A percentile compares a stretch with the other conserved stretches of the same genome.
Conservation (phyloP, 37 sponge, comb jelly and placozoan genomes). For the Tethya wilhelma region DNA sequence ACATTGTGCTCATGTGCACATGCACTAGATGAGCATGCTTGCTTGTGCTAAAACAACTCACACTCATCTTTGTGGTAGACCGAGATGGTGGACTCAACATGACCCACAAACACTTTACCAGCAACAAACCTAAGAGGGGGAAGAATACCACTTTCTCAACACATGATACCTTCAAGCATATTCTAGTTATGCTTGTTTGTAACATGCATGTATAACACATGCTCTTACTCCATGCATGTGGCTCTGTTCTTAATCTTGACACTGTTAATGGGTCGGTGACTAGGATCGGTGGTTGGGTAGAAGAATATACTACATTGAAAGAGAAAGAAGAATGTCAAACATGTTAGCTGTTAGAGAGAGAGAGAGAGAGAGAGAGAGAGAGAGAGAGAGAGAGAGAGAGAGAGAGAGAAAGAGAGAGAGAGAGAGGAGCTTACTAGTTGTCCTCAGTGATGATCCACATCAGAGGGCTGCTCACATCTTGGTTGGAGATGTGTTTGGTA, state of each 20-base stretch:
- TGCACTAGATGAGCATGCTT: too few relatives aligned
- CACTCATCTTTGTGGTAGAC: conserved; percentile 50
- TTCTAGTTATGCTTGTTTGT: too few relatives aligned
- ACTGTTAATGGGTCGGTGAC: conserved; percentile 45
- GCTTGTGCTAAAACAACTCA: conserved; percentile 20
- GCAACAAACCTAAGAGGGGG: background rate
- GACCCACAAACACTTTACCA: conserved; percentile 32
- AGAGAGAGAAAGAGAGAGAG: background rate
- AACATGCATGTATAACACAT: too few relatives aligned
- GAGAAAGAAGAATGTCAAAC: too few relatives aligned
- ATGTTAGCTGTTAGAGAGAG: too few relatives aligned
- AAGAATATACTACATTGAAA: conserved; percentile 20
- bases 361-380: background rate
- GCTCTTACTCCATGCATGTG: conserved; percentile 41
- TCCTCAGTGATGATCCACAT: conserved; percentile 58
- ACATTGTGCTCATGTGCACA: too few relatives aligned
- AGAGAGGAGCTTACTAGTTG: conserved; percentile 17
- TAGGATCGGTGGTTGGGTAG: conserved; percentile 57
- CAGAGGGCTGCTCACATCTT: conserved; percentile 8
- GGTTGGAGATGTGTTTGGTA: too few relatives aligned
- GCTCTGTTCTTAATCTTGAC: conserved; percentile 20
- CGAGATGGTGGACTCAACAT: conserved; percentile 14
- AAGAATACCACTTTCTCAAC: too few relatives aligned
- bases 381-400: background rate
- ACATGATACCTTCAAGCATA: too few relatives aligned